Evolutionary conservation across 2,888 invertebrate species (phyloP).

Genomic region (Callimorpha dominula): DNA sequence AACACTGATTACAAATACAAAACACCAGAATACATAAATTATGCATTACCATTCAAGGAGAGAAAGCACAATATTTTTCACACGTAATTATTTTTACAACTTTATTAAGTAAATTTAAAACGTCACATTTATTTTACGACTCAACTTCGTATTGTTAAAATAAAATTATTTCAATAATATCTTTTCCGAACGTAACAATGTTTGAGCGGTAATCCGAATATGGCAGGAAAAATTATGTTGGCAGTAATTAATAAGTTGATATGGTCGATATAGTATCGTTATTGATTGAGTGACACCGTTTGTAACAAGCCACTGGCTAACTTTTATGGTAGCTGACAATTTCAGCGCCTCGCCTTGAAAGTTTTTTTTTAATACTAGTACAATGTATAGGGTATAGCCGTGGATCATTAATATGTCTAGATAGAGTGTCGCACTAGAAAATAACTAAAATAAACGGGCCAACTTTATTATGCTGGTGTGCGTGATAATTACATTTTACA

Average conservation of each 20-base stretch:
- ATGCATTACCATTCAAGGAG: constrained; percentile 10
- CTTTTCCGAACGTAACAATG: constrained; percentile 39
- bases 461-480: too few species aligned
- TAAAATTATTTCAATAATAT: constrained; percentile 37
- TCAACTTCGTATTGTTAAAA: constrained; percentile 9
- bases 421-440: too few species aligned
- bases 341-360: constrained; percentile 34
- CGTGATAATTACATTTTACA: too few species aligned
- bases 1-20: neutral
- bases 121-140: constrained; percentile 6
- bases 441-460: too few species aligned
- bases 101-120: constrained; percentile 6
- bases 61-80: constrained; percentile 16
- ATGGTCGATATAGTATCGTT: constrained; percentile 34
- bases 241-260: constrained; percentile 57
- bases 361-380: constrained; percentile 8
- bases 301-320: constrained; percentile 33
- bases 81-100: constrained; percentile 17
- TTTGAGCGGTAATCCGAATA: constrained; percentile 50
- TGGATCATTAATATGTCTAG: too few species aligned
- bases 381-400: neutral
- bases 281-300: constrained; percentile 44
- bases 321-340: constrained; percentile 43
- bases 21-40: constrained; percentile 5
- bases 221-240: constrained; percentile 51